Conservation (phyloP, 2,797 vertebrate species). For the Prionace glauca region DNA sequence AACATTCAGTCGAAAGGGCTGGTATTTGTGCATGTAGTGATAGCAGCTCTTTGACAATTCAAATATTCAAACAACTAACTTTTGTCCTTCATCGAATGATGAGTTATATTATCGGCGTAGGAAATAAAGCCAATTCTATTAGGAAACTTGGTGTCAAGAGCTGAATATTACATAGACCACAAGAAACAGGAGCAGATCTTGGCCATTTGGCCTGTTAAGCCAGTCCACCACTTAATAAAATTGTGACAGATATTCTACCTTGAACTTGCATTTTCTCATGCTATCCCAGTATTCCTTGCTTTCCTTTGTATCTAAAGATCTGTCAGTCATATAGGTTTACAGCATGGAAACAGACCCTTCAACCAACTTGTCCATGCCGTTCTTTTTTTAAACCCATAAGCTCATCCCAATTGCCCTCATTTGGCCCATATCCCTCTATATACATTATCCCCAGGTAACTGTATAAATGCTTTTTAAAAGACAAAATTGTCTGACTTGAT, state of each 20-base stretch:
- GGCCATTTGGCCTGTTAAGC: too few relatives aligned
- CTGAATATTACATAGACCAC: not conserved
- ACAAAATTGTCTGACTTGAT: not conserved
- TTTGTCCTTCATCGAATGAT: not conserved
- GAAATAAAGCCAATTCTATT: not conserved
- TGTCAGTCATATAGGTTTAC: not conserved
- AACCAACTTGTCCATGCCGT: too few relatives aligned
- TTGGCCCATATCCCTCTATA: too few relatives aligned
- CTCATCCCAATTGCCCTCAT: too few relatives aligned
- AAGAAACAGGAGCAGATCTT: not conserved
- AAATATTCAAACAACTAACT: not conserved
- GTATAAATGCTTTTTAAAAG: too few relatives aligned
- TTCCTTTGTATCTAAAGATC: not conserved
- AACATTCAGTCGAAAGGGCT: not conserved
- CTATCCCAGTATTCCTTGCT: not conserved
- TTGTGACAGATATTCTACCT: not conserved
- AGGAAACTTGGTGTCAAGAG: not conserved
- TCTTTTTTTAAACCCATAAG: too few relatives aligned
- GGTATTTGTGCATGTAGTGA: not conserved
- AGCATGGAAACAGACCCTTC: too few relatives aligned
- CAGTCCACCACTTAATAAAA: not conserved
- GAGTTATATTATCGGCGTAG: not conserved
- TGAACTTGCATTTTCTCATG: not conserved
- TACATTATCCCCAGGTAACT: too few relatives aligned
- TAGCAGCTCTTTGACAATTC: not conserved